Evolutionary conservation across 2,888 invertebrate species (phyloP), one percentile per base, ranked within the genome.

Genomic region (Patella caerulea): DNA sequence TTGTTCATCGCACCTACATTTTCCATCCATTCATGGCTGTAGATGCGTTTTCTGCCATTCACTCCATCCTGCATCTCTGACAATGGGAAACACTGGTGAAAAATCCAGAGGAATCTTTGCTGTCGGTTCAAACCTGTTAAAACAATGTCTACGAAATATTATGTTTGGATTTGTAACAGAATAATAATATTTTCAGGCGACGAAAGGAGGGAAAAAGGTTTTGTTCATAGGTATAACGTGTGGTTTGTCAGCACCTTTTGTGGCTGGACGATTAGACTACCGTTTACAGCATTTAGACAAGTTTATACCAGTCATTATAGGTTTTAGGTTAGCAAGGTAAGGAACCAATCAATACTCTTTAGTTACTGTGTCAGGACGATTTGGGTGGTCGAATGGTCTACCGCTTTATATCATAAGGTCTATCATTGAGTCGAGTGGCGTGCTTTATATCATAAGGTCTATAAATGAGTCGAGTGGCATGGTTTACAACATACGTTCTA

Each of bases 221-320:
- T 75, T 91, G 52, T 90, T 83, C 77, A 83, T 91, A 65, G 91
- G 91, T 12, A 89, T 91, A 19, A 90, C 90, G 4, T 91, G 91
- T 83, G 91, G 91, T 5, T 76, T 91, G 72, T 91, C 91, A 4
- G 91, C 91, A 4, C 88, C 91, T 0, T 91, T 88, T 81, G 88
- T 91, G 24, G 91, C 89, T 29, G 91, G 91, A 3, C 91, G 91
- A 81, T 83, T 91, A 1, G 87, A 89, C 77, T 83, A 86, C 71
- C 90, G 90, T 78, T 75, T 91, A 76, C 76, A 88, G 9, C 81
- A 90, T 72, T 79, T 80, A 3, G 86, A 87, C 70, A 75, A 72
- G 2, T 90, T 84, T 79, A 86, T 84, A 24, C 91, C 91, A 15
- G 89, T 91, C 2, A 82, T 91, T 5, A 69, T 91, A 7, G 91